phyloP scores from a whole-genome alignment of 2,797 vertebrate genomes.

The Channa striata region DNA sequence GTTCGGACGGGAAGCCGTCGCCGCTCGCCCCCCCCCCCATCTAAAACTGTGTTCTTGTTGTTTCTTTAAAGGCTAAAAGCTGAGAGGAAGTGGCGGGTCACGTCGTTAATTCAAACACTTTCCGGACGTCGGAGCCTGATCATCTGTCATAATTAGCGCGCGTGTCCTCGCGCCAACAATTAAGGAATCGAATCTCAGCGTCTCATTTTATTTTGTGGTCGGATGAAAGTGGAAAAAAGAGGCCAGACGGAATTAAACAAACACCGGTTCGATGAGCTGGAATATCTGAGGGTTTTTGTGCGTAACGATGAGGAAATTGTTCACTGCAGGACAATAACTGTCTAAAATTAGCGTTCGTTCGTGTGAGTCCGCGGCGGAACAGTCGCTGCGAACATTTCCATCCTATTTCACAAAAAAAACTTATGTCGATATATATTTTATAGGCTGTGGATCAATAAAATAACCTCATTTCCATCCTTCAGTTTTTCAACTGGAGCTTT shows the following conservation, averaged over 20 bases:
- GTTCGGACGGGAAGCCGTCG: not conserved
- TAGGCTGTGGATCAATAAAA: no score
- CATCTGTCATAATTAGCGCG: slow-evolving; percentile 78
- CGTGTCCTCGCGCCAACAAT: slow-evolving; percentile 58
- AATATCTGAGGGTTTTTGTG: not conserved
- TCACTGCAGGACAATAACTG: no score
- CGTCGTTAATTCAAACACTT: slow-evolving; percentile 73
- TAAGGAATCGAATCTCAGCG: slow-evolving; percentile 56
- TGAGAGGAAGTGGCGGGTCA: slow-evolving; percentile 61
- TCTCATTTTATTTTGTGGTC: slow-evolving; percentile 2
- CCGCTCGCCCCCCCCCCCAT: no score
- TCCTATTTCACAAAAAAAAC: no score
- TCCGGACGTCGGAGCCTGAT: slow-evolving; percentile 54
- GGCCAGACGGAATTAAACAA: not conserved
- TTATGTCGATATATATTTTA: no score
- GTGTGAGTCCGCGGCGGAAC: no score
- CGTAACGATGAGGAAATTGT: not conserved
- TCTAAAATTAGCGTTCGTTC: no score
- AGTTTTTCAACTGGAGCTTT: no score
- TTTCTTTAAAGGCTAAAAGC: slow-evolving; percentile 53
- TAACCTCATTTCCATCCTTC: not conserved
- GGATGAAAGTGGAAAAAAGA: not conserved
- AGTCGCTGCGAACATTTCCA: not conserved
- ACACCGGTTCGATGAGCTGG: not conserved
- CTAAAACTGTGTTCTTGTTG: slow-evolving; percentile 79